A percentile compares a stretch with the other conserved stretches of the same genome.
Evolutionary conservation across 2,113 vertebrate genomes (phyloP).

Genomic region (Ia io): DNA sequence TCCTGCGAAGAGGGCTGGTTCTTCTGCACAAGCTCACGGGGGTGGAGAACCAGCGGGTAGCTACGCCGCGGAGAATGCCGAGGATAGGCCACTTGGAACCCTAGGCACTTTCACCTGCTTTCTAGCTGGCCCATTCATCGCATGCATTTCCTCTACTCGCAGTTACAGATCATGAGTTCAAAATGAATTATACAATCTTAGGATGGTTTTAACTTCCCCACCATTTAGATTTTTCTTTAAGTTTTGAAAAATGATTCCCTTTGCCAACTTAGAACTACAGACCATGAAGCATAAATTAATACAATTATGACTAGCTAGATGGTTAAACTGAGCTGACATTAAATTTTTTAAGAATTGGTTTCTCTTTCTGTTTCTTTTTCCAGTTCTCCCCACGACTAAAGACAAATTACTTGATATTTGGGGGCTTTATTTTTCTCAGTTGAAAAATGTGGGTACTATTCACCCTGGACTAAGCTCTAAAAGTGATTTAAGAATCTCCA

Average conservation of each 20-base stretch:
- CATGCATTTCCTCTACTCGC: neutral
- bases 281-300: neutral
- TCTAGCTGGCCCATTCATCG: neutral
- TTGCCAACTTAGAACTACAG: neutral
- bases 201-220: neutral
- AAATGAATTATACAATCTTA: neutral
- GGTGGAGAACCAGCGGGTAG: too few species aligned
- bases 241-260: neutral
- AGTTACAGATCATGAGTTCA: neutral
- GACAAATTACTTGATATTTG: slow-evolving; percentile 30
- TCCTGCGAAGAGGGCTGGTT: neutral
- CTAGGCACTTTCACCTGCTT: neutral
- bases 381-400: neutral
- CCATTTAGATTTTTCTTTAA: neutral
- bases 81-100: neutral
- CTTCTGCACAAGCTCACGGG: neutral
- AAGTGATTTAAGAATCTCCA: slow-evolving; percentile 23
- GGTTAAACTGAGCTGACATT: neutral
- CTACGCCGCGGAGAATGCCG: neutral
- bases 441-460: neutral
- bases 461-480: neutral
- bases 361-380: slow-evolving; percentile 12
- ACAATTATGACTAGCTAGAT: neutral
- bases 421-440: slow-evolving; percentile 9
- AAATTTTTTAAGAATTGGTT: neutral